A percentile compares a stretch with the other conserved stretches of the same genome.
Conservation (phyloP, 2,113 vertebrate genomes). For the Hippocampus comes region DNA sequence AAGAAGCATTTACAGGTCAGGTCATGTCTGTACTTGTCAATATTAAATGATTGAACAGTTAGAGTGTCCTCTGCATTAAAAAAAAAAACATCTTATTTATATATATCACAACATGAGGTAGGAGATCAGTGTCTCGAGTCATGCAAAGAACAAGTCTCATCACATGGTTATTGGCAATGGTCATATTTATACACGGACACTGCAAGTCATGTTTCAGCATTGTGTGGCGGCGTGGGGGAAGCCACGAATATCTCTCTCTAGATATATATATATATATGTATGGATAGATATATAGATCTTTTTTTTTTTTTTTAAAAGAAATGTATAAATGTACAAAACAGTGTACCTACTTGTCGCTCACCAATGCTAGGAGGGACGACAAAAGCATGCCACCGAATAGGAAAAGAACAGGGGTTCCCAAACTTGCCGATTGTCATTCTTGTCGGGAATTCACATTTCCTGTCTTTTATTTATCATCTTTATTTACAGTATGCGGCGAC, state of each 20-base stretch:
- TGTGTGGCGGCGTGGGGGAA: constrained; percentile 8
- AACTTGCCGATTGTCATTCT: constrained; percentile 7
- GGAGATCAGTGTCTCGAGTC: constrained; percentile 77
- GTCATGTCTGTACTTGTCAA: constrained; percentile 68
- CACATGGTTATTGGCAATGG: constrained; percentile 77
- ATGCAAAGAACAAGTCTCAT: constrained; percentile 77
- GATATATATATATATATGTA: background rate
- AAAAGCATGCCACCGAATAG: constrained; percentile 29
- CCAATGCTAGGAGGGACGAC: constrained; percentile 21
- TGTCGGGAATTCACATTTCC: constrained; percentile 12
- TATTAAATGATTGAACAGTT: constrained; percentile 70
- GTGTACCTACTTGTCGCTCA: constrained; percentile 25
- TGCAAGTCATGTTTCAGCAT: constrained; percentile 63
- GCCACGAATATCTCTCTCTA: constrained; percentile 37
- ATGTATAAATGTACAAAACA: constrained; percentile 38
- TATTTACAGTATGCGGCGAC: background rate
- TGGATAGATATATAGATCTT: background rate
- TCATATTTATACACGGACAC: constrained; percentile 61
- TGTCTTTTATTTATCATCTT: constrained; percentile 21
- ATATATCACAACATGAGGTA: constrained; percentile 83
- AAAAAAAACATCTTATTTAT: constrained; percentile 52
- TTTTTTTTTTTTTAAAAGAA: constrained; percentile 13
- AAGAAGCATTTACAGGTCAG: constrained; percentile 74
- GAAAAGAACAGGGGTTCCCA: constrained; percentile 30
- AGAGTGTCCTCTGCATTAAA: constrained; percentile 72